Evolutionary conservation across 2,113 vertebrate species (phyloP).

Genomic region (Puntigrus tetrazona): DNA sequence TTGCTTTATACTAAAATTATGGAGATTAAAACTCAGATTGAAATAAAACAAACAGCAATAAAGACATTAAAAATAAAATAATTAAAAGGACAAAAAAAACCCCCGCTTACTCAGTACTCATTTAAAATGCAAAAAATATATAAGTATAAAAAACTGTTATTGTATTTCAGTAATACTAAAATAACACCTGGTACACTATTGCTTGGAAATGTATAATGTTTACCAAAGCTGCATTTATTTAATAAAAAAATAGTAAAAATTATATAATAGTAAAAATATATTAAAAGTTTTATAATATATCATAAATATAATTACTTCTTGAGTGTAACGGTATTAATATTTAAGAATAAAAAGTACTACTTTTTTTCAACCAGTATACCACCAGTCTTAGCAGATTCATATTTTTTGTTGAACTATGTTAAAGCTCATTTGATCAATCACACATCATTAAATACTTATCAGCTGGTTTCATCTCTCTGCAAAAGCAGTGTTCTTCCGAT

Average conservation of each 20-base stretch:
- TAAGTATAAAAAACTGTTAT: background rate
- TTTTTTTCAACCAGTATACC: background rate
- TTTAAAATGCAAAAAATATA: too few species aligned
- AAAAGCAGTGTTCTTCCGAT: background rate
- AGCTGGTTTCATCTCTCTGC: background rate
- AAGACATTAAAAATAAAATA: background rate
- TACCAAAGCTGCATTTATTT: background rate
- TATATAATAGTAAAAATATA: too few species aligned
- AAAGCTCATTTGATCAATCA: background rate
- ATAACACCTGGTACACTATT: too few species aligned
- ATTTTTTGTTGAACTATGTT: background rate
- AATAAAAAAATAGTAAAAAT: background rate
- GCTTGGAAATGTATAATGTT: background rate
- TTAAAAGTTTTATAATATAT: too few species aligned
- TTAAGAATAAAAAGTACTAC: too few species aligned
- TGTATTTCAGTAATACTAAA: too few species aligned
- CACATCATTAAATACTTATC: background rate
- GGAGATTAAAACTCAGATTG: background rate
- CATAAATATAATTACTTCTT: background rate
- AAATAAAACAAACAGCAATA: background rate
- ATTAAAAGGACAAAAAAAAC: too few species aligned
- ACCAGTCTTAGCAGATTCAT: background rate
- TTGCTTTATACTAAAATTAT: too few species aligned
- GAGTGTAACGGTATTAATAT: background rate
- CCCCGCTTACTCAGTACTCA: too few species aligned